These are phyloP conservation scores for Acleris emargana DNA, from an alignment of 2,888 invertebrate genomes.

Conservation along the genomic window DNA sequence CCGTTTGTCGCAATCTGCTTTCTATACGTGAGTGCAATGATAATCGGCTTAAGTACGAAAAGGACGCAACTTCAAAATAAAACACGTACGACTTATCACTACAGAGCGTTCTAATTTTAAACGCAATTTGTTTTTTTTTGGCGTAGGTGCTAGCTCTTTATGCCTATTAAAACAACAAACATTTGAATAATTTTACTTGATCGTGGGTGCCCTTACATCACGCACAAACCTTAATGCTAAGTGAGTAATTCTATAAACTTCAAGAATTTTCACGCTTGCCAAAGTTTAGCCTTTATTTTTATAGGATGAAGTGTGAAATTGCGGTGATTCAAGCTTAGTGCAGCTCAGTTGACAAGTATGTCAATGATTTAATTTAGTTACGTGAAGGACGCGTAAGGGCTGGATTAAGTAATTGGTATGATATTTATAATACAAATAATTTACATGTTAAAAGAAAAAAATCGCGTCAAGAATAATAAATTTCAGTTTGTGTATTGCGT, in stretches of 20 bases:
- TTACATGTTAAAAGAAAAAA: background rate
- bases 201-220: background rate
- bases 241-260: constrained; percentile 2
- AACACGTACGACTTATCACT: no score
- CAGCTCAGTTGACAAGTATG: constrained; percentile 58
- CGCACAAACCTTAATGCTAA: background rate
- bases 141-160: no score
- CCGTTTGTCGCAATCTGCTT: constrained; percentile 67
- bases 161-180: no score
- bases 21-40: constrained; percentile 74
- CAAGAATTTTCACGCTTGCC: background rate
- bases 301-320: constrained; percentile 44
- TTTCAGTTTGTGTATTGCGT: no score
- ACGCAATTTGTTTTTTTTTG: no score
- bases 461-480: background rate
- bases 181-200: background rate
- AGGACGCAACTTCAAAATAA: no score
- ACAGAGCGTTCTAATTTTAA: no score
- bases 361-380: constrained; percentile 64
- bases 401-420: constrained; percentile 31
- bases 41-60: constrained; percentile 18
- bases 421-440: background rate
- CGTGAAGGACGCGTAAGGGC: constrained; percentile 48
- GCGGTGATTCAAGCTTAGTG: constrained; percentile 25
- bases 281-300: constrained; percentile 2